Conservation (phyloP, 1,140 invertebrate genomes). For the Phortica variegata region DNA sequence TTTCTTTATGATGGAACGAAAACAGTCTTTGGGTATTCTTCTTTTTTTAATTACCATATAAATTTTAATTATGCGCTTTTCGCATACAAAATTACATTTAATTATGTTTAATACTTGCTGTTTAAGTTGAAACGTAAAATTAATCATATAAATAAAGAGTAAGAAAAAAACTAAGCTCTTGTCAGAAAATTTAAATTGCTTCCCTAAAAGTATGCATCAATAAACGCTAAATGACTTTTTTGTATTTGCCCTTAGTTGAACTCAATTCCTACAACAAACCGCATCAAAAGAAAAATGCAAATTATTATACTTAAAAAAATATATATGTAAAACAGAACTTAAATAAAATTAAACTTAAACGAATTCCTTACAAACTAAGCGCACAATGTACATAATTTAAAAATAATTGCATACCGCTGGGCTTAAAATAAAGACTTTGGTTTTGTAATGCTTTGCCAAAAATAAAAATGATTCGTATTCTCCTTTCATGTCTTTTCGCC, state of each 20-base stretch:
- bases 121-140: slow-evolving; percentile 25
- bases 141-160: slow-evolving; percentile 10
- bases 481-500: slow-evolving; percentile 14
- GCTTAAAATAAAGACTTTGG: no score
- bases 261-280: no score
- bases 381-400: no score
- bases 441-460: slow-evolving; percentile 7
- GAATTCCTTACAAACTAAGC: no score
- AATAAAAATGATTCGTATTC: slow-evolving; percentile 3
- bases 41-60: slow-evolving; percentile 20
- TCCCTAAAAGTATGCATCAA: no score
- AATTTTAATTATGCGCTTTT: no score
- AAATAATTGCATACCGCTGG: no score
- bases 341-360: no score
- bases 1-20: slow-evolving; percentile 57
- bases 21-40: slow-evolving; percentile 58
- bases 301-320: background rate
- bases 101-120: slow-evolving; percentile 34
- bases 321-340: no score
- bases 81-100: slow-evolving; percentile 35
- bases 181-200: slow-evolving; percentile 24
- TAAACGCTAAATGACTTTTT: slow-evolving; percentile 26
- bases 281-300: slow-evolving; percentile 2
- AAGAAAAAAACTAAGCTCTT: slow-evolving; percentile 11
- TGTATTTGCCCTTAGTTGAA: background rate